phyloP scores from a whole-genome alignment of 2,797 vertebrate genomes.

The Rhincodon typus region DNA sequence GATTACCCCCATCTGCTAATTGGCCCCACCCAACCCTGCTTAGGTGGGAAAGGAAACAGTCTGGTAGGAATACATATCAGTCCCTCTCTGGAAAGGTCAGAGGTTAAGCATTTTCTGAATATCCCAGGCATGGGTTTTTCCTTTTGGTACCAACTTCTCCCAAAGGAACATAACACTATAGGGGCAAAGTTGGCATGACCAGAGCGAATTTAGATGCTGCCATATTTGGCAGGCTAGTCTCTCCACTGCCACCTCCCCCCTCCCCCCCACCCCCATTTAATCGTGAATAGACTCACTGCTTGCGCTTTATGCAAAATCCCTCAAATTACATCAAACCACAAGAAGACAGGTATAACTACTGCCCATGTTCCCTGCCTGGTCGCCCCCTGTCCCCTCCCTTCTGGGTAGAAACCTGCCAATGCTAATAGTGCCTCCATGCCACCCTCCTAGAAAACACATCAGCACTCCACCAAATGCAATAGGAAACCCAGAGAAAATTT shows the following conservation, averaged over 20 bases:
- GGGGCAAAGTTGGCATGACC: not conserved
- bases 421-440: not conserved
- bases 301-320: not conserved
- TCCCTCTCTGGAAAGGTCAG: not conserved
- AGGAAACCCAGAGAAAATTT: not conserved
- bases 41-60: not conserved
- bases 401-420: not conserved
- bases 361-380: too few species aligned
- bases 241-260: too few species aligned
- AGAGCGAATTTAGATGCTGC: not conserved
- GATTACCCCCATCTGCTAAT: too few species aligned
- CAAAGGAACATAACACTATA: not conserved
- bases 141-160: not conserved
- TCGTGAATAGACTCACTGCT: not conserved
- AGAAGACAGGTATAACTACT: not conserved
- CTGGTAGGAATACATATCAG: not conserved
- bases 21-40: not conserved
- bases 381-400: not conserved
- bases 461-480: not conserved
- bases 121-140: not conserved
- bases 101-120: not conserved
- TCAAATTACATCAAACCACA: not conserved
- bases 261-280: not conserved
- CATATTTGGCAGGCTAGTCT: not conserved
- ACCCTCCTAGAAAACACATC: not conserved